Conservation (phyloP, 2,797 vertebrate genomes). For the Lindbergichthys nudifrons region DNA sequence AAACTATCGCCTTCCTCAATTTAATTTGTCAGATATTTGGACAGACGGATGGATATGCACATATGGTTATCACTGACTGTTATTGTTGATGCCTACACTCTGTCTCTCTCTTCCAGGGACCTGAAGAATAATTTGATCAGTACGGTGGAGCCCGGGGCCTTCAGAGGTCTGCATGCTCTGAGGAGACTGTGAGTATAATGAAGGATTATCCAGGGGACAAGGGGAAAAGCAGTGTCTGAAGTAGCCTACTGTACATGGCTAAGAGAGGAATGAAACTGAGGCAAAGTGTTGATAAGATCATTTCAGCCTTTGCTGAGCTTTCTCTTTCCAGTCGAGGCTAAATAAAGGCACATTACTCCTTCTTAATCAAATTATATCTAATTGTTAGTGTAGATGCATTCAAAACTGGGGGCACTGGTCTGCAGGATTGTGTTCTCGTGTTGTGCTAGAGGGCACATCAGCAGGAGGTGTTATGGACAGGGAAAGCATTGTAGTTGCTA, state of each 20-base stretch:
- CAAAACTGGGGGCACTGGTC: conserved; percentile 1
- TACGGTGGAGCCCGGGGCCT: conserved; percentile 92
- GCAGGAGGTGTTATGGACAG: conserved; percentile 16
- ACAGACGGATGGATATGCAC: not conserved
- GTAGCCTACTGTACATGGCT: conserved; percentile 11
- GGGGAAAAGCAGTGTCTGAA: conserved; percentile 35
- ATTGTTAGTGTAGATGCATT: conserved; percentile 7
- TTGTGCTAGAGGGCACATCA: conserved; percentile 31
- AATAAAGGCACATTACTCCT: not conserved
- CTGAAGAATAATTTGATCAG: conserved; percentile 96
- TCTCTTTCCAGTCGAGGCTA: conserved; percentile 3
- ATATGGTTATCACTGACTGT: conserved; percentile 13
- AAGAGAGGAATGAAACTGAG: conserved; percentile 31
- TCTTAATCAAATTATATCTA: not conserved
- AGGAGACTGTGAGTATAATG: conserved; percentile 91
- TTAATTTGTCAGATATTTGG: not conserved
- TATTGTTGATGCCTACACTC: conserved; percentile 38
- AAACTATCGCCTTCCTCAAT: conserved; percentile 1
- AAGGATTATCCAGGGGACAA: conserved; percentile 49
- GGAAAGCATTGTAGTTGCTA: not conserved
- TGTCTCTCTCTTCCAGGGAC: conserved; percentile 86
- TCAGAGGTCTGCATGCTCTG: conserved; percentile 90
- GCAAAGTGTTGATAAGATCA: conserved; percentile 29
- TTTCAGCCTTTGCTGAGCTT: conserved; percentile 25
- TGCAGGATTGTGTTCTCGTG: conserved; percentile 21